Base-by-base conservation (phyloP, 2,797 vertebrate genomes). In the Spheniscus humboldti region DNA sequence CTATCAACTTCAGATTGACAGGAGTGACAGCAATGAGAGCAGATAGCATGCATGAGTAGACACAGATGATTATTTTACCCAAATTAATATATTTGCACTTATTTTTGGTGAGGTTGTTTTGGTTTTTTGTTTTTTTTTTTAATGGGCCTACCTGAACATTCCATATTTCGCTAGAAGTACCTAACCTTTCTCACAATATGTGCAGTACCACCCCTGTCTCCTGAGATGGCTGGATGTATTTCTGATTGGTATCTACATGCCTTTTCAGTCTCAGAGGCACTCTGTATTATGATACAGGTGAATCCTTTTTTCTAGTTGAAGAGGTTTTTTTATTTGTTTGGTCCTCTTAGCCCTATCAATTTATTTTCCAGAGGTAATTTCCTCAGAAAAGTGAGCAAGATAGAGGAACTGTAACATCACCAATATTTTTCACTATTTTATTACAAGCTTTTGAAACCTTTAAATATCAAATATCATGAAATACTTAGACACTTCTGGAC, bases 1-100 rank as follows among this genome's bases (percentile, higher is more conserved):
- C 97, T 97, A 96, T 98, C 98, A 97, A 96, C 97, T 98, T 96
- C 88, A 95, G 97, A 98, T 97, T 95, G 94, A 98, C 97, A 97
- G 93, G 94, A 96, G 74, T n/a, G 78, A 97, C 97, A 98, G 97
- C 95, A 94, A 56, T 7, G 19, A 91, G 91, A 97, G 92, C 76
- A 89, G 95, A 83, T 77, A 94, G 81, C 94, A 97, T 96, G 97
- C 97, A 97, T 97, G 98, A 97, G 94, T 95, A 97, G 96, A 92
- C 94, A 96, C 73, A 96, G 94, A 97, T 96, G 97, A 98, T 97
- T 98, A 95, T 98, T 98, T 98, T 97, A 97, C 84, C 81, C 86
- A 94, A 92, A 97, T 98, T 96, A 98, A 98, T 98, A 75, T 97
- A 98, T 98, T 98, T 97, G 96, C 92, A 97, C 94, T 92, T 92